These are phyloP conservation scores for Ellobius talpinus DNA, from an alignment of 2,113 vertebrate genomes.

Conservation along the genomic window DNA sequence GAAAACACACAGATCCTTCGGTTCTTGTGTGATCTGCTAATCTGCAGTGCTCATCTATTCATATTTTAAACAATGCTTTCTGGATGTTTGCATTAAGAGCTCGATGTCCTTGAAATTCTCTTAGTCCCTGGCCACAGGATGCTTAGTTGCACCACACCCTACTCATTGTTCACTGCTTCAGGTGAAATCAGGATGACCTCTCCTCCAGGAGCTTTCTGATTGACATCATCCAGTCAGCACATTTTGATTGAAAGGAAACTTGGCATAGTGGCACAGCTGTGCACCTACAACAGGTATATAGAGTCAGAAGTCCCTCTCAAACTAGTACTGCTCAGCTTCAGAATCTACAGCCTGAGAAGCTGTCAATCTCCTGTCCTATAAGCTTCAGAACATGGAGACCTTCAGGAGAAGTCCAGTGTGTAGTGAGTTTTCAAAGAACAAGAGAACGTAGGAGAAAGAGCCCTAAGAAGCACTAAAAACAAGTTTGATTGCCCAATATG, in stretches of 20 bases:
- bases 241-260: not conserved
- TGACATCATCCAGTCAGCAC: too few relatives aligned
- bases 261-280: not conserved
- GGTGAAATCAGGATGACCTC: not conserved
- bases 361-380: too few relatives aligned
- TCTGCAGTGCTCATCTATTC: not conserved
- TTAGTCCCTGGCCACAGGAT: not conserved
- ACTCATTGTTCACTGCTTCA: not conserved
- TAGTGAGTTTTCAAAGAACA: not conserved
- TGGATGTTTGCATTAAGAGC: not conserved
- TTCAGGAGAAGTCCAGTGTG: not conserved
- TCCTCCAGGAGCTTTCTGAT: not conserved
- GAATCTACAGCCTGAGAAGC: not conserved
- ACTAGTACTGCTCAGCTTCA: not conserved
- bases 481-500: not conserved
- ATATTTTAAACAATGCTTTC: not conserved
- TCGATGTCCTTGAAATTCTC: not conserved
- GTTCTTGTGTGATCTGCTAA: not conserved
- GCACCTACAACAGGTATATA: not conserved
- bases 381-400: not conserved
- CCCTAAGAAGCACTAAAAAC: not conserved
- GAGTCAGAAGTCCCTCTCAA: not conserved
- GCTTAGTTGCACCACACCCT: fast-evolving
- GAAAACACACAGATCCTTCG: too few relatives aligned
- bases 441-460: not conserved